Evolutionary conservation across 2,113 vertebrate genomes (phyloP).

Genomic region (Pseudorasbora parva): DNA sequence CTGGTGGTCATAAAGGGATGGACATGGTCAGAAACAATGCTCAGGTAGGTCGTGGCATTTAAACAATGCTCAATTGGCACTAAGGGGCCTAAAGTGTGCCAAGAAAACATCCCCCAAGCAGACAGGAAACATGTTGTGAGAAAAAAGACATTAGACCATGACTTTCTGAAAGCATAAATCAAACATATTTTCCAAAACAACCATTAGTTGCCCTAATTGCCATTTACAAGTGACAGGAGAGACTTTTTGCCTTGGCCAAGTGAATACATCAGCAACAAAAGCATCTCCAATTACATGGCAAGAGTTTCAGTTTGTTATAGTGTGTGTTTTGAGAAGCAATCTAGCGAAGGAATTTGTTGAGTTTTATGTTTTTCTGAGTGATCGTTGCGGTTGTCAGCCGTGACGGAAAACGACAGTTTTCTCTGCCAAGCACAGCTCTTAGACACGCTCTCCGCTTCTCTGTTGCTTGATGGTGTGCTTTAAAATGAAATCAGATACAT

Average conservation of each 20-base stretch:
- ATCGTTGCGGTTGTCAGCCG: not conserved
- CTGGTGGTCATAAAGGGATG: too few species aligned
- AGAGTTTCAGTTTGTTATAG: slow-evolving; percentile 1
- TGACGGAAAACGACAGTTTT: slow-evolving; percentile 5
- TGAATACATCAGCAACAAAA: not conserved
- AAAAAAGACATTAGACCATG: not conserved
- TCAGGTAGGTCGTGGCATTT: too few species aligned
- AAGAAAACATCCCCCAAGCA: too few species aligned
- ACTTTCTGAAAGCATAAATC: not conserved
- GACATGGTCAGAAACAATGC: too few species aligned
- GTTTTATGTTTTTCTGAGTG: slow-evolving; percentile 9
- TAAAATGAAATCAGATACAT: not conserved
- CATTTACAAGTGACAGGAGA: not conserved
- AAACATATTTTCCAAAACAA: slow-evolving; percentile 5
- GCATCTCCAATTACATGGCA: not conserved
- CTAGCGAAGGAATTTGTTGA: not conserved
- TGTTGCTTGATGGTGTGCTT: not conserved
- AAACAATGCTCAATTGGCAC: too few species aligned
- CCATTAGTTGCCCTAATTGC: not conserved
- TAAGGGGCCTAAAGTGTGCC: too few species aligned
- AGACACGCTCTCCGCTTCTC: not conserved
- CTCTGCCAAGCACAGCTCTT: not conserved
- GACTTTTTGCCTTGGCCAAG: not conserved
- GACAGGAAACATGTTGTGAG: too few species aligned
- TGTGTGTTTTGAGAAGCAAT: slow-evolving; percentile 1